Conservation (phyloP, 1,140 invertebrate species). For the Drosophila mayri region DNA sequence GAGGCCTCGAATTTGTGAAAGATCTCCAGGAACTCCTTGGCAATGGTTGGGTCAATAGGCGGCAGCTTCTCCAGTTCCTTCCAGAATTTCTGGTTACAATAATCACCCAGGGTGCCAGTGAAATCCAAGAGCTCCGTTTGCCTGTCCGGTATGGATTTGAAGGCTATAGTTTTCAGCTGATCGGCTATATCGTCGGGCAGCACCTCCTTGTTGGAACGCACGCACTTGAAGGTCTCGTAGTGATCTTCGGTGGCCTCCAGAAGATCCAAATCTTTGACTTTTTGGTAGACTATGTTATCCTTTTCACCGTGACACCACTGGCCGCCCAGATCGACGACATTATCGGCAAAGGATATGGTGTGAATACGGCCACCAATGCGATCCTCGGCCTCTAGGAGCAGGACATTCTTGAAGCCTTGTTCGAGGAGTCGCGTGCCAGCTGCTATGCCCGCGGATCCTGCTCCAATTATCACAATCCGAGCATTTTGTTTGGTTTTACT, state of each 20-base stretch:
- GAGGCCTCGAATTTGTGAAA: slow-evolving; percentile 86
- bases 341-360: slow-evolving; percentile 87
- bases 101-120: slow-evolving; percentile 85
- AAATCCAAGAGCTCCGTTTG: slow-evolving; percentile 67
- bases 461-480: slow-evolving; percentile 86
- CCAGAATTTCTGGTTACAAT: slow-evolving; percentile 83
- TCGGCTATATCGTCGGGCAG: slow-evolving; percentile 64
- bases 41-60: slow-evolving; percentile 61
- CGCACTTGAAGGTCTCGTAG: slow-evolving; percentile 76
- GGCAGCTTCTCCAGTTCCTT: slow-evolving; percentile 58
- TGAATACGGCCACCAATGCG: slow-evolving; percentile 90
- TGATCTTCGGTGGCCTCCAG: slow-evolving; percentile 79
- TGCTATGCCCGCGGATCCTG: slow-evolving; percentile 87
- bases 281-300: slow-evolving; percentile 89
- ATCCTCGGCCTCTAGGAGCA: slow-evolving; percentile 88
- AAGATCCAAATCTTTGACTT: slow-evolving; percentile 87
- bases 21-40: slow-evolving; percentile 85
- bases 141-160: slow-evolving; percentile 61
- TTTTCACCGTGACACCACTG: slow-evolving; percentile 92
- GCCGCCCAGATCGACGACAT: slow-evolving; percentile 91
- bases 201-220: slow-evolving; percentile 79
- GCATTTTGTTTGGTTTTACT: slow-evolving; percentile 61
- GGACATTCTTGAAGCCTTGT: slow-evolving; percentile 86
- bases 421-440: slow-evolving; percentile 86
- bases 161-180: slow-evolving; percentile 62